Evolutionary conservation across 1,140 invertebrate genomes (phyloP), one percentile per base, ranked within the genome.

Genomic region (Trinorchestia longiramus): DNA sequence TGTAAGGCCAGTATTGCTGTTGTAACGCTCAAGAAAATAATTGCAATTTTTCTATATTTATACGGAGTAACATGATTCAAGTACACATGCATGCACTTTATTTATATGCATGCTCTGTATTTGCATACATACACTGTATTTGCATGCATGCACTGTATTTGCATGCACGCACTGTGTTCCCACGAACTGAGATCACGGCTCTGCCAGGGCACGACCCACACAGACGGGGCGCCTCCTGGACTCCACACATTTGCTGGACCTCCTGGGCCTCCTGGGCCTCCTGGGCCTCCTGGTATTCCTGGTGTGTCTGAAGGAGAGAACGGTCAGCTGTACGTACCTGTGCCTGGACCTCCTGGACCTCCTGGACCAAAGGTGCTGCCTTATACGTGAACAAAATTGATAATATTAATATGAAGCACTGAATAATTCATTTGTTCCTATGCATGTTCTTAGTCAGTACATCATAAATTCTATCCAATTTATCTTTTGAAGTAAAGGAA

Each of bases 241-340:
- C 95, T 77, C 36, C 96, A 96, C 0, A 98, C 98, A 28, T 97
- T 97, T 0, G 98, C 98, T 1, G 98, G 98, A 90, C 98, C 98
- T 0, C 98, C 98, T 0, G 98, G 97, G 94, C 96, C 96, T 53
- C 96, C 96, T 40, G 96, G 96, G n/a, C 62, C 92, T n/a, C 92
- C 53, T 42, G 90, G 91, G 8, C 95, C 44, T 95, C 43, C 53
- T 47, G 45, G 94, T 47, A 95, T 96, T 94, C 44, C 43, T 6
- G 43, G 92, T 44, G 77, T 96, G 40, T 43, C 45, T 88, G 96
- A 90, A n/a, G 95, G 87, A n/a, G 92, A 47, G 77, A 53, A 91
- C 87, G 95, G 96, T 57, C 96, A 95, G 57, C n/a, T 96, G 44
- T 96, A 97, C 87, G 96, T 96, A 40, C 96, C 96, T n/a, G 90